Percentiles rank a stretch among this genome's conserved stretches.
Evolutionary conservation across 1,140 invertebrate species (phyloP).

Genomic region (Anoplophora glabripennis): DNA sequence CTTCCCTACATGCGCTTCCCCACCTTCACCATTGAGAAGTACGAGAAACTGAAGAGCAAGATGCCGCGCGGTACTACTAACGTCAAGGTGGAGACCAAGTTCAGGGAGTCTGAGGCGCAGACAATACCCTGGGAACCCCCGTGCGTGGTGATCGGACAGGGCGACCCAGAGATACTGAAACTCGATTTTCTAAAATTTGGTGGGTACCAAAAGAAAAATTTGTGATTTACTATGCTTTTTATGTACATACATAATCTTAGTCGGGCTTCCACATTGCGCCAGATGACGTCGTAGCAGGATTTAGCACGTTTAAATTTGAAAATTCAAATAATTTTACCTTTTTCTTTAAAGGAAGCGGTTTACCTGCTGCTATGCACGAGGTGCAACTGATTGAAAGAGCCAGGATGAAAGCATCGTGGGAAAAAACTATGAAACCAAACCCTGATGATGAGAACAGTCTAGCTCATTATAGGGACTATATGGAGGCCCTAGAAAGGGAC

Average conservation of each 20-base stretch:
- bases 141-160: conserved; percentile 52
- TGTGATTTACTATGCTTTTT: background rate
- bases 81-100: conserved; percentile 61
- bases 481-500: conserved; percentile 61
- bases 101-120: conserved; percentile 72
- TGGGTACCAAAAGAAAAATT: conserved; percentile 36
- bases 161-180: conserved; percentile 60
- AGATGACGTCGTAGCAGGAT: too few species aligned
- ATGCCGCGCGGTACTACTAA: conserved; percentile 17
- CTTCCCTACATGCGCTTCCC: conserved; percentile 14
- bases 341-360: conserved; percentile 45
- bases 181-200: conserved; percentile 63
- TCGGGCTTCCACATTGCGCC: too few species aligned
- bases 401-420: conserved; percentile 57
- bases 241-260: too few species aligned
- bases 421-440: conserved; percentile 49
- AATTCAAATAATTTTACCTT: too few species aligned
- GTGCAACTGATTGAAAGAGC: conserved; percentile 62
- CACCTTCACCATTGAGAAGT: conserved; percentile 28
- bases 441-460: conserved; percentile 48
- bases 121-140: conserved; percentile 72
- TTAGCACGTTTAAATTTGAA: too few species aligned
- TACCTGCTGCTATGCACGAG: conserved; percentile 63
- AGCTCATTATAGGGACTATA: conserved; percentile 54
- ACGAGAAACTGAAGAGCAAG: conserved; percentile 4